Evolutionary conservation across 2,113 vertebrate genomes (phyloP), one percentile per base, ranked within the genome.

Genomic region (Lota lota): DNA sequence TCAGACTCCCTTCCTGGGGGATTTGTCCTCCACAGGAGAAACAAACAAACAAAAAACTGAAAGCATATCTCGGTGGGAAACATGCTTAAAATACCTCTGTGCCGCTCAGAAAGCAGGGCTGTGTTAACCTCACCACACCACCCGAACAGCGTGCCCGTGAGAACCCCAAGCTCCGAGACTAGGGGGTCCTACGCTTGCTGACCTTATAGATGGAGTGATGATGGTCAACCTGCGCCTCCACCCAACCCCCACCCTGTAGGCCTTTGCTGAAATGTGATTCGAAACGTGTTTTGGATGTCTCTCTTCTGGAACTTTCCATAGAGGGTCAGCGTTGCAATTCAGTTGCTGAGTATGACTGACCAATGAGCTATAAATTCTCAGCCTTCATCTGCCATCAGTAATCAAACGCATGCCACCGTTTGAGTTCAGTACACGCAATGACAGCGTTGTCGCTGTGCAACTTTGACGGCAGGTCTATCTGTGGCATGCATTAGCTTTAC

Each of bases 341-440:
- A 81, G 22, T 53, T 1, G 8, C 75, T 61, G 70, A 85, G 81
- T 77, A 75, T 14, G 50, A 81, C 78, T 47, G 75, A 87, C 79
- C 76, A 87, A 89, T 88, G 81, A 85, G 85, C 84, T 89, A 88
- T 88, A 86, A 89, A 89, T 88, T 89, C 86, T 80, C 85, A 58
- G 77, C 72, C 63, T 83, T 72, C 70, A 80, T 86, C 76, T 77
- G 82, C 77, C 64, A 70, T 53, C 67, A 75, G 76, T 81, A 76
- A 81, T 81, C 6, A 10, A 47, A 47, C 10, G 40, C 6, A 79
- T 79, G 81, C 28, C 64, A 61, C 79, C 24, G 66, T 50, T 66
- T 47, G 47, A 63, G 76, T 69, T 54, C 21, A 20, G 47, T 67
- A 16, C 73, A 57, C 1, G 64, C 64, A 47, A 47, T 14, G 40